A percentile compares a stretch with the other conserved stretches of the same genome.
Conservation (phyloP, 2,797 vertebrate genomes). For the Molossus molossus region DNA sequence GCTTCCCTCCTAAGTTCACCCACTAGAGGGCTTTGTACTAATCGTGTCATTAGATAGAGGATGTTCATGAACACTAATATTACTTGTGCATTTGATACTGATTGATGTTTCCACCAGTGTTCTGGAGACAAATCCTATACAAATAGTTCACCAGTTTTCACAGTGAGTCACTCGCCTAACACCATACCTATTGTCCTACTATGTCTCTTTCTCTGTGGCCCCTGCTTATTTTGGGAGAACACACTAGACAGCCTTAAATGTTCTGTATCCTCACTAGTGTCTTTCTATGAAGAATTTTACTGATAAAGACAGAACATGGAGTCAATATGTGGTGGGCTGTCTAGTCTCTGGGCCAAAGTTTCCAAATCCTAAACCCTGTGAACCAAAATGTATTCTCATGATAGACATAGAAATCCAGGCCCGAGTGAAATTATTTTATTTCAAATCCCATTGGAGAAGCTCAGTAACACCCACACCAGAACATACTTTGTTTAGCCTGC, state of each 20-base stretch:
- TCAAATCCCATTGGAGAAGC: neutral
- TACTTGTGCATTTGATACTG: neutral
- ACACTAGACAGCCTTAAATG: neutral
- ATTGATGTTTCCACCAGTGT: neutral
- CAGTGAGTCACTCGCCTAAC: neutral
- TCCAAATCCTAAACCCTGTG: neutral
- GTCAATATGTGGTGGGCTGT: neutral
- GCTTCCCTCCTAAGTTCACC: neutral
- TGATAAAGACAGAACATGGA: neutral
- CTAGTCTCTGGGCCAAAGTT: neutral
- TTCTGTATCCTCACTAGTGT: neutral
- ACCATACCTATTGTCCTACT: neutral
- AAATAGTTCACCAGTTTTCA: constrained; percentile 25
- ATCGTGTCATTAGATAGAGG: neutral
- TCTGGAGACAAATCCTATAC: neutral
- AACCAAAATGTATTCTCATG: neutral
- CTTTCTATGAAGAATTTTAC: neutral
- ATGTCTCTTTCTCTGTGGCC: neutral
- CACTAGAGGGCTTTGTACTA: neutral
- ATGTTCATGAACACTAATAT: neutral
- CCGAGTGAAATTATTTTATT: neutral
- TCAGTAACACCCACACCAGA: neutral
- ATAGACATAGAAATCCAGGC: neutral
- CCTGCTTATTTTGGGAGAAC: neutral
- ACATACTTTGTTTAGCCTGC: neutral